Percentiles rank a stretch among this genome's conserved stretches.
These are phyloP conservation scores for Ictidomys tridecemlineatus DNA, from an alignment of 2,113 vertebrate genomes.

Conservation along the genomic window DNA sequence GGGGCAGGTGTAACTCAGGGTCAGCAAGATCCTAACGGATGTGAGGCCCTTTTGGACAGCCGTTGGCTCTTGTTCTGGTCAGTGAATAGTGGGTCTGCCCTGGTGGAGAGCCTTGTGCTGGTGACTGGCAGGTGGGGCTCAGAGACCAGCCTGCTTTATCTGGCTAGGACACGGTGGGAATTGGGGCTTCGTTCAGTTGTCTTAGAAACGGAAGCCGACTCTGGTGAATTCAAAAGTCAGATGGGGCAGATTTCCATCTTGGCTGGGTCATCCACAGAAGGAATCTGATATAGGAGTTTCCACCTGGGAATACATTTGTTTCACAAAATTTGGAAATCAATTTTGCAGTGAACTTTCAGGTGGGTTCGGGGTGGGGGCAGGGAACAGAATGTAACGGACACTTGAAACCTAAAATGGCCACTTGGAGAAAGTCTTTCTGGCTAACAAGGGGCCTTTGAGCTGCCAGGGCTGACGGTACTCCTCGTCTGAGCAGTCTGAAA, in stretches of 20 bases:
- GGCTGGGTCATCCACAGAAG: not conserved
- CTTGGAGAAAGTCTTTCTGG: not conserved
- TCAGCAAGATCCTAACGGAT: not conserved
- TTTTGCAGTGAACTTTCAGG: not conserved
- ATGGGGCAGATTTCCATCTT: not conserved
- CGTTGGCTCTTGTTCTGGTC: not conserved
- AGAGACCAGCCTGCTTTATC: not conserved
- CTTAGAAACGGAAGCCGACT: constrained; percentile 7
- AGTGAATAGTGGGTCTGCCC: not conserved
- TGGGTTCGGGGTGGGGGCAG: not conserved
- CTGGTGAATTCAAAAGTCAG: not conserved
- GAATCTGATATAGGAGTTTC: constrained; percentile 19
- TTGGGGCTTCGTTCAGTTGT: not conserved
- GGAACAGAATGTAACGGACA: not conserved
- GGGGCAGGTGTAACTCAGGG: not conserved
- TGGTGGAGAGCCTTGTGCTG: not conserved
- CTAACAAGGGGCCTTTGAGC: not conserved
- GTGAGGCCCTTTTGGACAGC: not conserved
- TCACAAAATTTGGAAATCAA: constrained; percentile 38
- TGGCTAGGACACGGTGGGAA: not conserved
- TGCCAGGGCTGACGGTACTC: not conserved
- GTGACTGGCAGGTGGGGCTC: not conserved
- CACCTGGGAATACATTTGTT: constrained; percentile 47
- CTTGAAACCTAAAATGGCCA: constrained; percentile 11
- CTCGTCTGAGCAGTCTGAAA: not conserved